Base-by-base conservation (phyloP, 2,888 invertebrate species). In the Zygothrica quintamaculata region DNA sequence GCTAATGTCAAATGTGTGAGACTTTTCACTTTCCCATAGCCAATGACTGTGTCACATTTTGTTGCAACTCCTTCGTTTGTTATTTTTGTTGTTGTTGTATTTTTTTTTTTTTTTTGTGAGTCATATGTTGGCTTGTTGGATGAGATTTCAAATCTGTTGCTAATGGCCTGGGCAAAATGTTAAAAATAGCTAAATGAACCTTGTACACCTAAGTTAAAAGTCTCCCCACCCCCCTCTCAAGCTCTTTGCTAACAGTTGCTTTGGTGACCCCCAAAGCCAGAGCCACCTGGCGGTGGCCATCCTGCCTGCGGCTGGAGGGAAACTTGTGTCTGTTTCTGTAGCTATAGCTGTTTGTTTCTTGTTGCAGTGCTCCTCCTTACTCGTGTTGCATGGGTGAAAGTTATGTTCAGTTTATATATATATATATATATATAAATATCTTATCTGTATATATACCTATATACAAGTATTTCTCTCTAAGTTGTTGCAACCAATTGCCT, bases 1-100 rank as follows among this genome's bases (percentile, higher is more conserved):
- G 57, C 42, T 43, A 44, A 31, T 26, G 47, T 33, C 43, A 48
- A 60, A 55, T 56, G 69, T 74, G 70, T 71, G 70, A 69, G 71
- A 71, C 39, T 71, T 69, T 71, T 68, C 71, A 71, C 71, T 71
- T 71, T 71, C 71, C 71, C 71, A 71, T 46, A 52, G 13, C 6
- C 74, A 39, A 62, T 71, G 71, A 71, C 74, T 37, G 42, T 50
- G 69, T 50, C 16, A 46, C 5, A 22, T 71, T 68, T 61, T 34
- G 26, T 8, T 26, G 26, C 26, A 6, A 8, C 8, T 26, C 8
- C 8, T 4, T 26, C 5, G 4, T 26, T 26, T 26, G 26, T 8
- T 4, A 4, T 26, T 29, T 29, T 8, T n/a, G 29, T n/a, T 22
- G 18, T 22, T 22, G 18, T 29, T 29, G 29, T 8, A 7, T 29